A percentile compares a stretch with the other conserved stretches of the same genome.
These are phyloP conservation scores for Lepisosteus oculatus DNA, from an alignment of 2,113 vertebrate species.

Conservation along the genomic window DNA sequence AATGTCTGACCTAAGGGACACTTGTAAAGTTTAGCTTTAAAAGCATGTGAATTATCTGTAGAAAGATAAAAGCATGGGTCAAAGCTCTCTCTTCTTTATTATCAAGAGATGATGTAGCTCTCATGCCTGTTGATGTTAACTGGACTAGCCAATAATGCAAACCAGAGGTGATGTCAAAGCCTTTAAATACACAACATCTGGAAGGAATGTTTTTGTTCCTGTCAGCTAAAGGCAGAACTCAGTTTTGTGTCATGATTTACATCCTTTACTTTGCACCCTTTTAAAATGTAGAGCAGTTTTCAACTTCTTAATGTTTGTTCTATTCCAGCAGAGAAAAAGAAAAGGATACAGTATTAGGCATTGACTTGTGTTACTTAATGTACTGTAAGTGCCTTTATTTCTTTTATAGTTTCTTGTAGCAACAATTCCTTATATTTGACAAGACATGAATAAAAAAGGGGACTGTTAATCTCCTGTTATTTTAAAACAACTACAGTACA, in stretches of 20 bases:
- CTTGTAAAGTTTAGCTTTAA: slow-evolving; percentile 1
- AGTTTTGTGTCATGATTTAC: slow-evolving; percentile 45
- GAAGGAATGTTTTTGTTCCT: slow-evolving; percentile 54
- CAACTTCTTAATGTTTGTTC: neutral
- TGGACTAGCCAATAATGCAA: slow-evolving; percentile 47
- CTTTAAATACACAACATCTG: slow-evolving; percentile 50
- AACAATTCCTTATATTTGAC: no score
- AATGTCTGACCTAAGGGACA: neutral
- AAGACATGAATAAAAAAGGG: no score
- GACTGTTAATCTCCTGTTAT: no score
- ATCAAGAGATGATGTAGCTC: slow-evolving; percentile 24
- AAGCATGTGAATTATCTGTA: neutral
- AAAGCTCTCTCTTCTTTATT: neutral
- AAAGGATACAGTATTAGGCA: no score
- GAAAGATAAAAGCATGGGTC: slow-evolving; percentile 5
- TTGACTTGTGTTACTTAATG: no score
- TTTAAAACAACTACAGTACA: no score
- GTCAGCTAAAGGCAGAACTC: slow-evolving; percentile 53
- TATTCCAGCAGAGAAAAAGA: no score
- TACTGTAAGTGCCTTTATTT: no score
- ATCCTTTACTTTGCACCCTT: neutral
- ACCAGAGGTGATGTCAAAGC: slow-evolving; percentile 52
- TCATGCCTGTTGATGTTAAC: slow-evolving; percentile 50
- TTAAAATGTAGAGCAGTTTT: neutral
- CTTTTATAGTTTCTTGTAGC: no score